A percentile compares a stretch with the other conserved stretches of the same genome.
Conservation (phyloP, 2,888 invertebrate species). For the Tetragnatha montana region DNA sequence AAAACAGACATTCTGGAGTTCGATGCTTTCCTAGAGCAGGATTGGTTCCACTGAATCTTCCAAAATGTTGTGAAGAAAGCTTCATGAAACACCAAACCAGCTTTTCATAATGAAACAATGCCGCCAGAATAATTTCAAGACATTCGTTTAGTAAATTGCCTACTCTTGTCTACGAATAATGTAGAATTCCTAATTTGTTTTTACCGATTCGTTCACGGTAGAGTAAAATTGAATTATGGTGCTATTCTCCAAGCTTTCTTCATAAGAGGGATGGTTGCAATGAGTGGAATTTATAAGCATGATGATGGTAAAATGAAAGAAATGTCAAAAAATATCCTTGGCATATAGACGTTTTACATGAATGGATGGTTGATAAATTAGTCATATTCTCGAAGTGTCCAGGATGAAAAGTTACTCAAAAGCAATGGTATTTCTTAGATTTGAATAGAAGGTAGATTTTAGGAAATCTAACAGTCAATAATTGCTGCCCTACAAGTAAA, state of each 20-base stretch:
- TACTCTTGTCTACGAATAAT: not conserved
- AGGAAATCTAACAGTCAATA: too few species aligned
- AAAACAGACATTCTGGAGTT: not conserved
- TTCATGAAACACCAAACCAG: not conserved
- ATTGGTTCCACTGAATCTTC: not conserved
- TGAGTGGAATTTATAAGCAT: not conserved
- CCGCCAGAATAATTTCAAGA: not conserved
- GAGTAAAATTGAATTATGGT: not conserved
- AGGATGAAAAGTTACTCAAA: not conserved
- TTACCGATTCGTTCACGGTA: not conserved
- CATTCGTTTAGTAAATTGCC: not conserved
- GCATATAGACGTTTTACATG: not conserved
- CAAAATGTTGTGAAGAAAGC: not conserved
- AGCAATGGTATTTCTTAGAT: not conserved
- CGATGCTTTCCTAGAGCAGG: not conserved
- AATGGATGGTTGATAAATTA: not conserved
- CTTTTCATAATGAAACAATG: not conserved
- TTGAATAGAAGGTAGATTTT: too few species aligned
- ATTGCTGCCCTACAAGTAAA: too few species aligned
- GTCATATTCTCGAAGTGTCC: not conserved
- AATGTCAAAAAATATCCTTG: not conserved
- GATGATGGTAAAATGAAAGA: not conserved
- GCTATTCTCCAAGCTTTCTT: not conserved
- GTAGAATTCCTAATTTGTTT: not conserved
- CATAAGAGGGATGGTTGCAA: not conserved